These are phyloP conservation scores for Tigriopus californicus DNA, from an alignment of 2,888 invertebrate species.

Conservation along the genomic window DNA sequence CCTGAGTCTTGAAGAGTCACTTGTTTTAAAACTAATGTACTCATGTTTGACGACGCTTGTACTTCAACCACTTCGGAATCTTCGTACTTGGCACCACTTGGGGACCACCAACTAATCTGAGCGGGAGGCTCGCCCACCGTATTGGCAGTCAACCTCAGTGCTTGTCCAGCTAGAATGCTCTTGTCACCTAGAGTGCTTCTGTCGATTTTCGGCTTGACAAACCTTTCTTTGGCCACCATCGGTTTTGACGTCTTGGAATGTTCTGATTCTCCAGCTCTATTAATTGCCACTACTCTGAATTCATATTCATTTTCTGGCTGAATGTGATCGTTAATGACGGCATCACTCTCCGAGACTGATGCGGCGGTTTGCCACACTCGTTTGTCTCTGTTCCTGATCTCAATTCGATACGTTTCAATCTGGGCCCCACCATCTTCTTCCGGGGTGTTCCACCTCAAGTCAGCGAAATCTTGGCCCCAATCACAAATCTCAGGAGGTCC, in stretches of 20 bases:
- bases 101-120: slow-evolving; percentile 1
- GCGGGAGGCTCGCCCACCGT: not conserved
- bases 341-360: not conserved
- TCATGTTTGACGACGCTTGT: not conserved
- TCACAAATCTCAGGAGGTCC: slow-evolving; percentile 72
- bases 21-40: not conserved
- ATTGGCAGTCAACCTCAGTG: not conserved
- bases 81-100: not conserved
- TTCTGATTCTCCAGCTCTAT: slow-evolving; percentile 14
- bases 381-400: slow-evolving; percentile 5
- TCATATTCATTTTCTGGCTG: slow-evolving; percentile 5
- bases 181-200: not conserved
- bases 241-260: slow-evolving; percentile 6
- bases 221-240: slow-evolving; percentile 5
- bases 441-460: slow-evolving; percentile 70
- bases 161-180: not conserved
- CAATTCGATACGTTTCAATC: slow-evolving; percentile 4
- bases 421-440: slow-evolving; percentile 57
- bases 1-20: slow-evolving; percentile 4
- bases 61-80: not conserved
- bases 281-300: slow-evolving; percentile 9
- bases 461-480: slow-evolving; percentile 64
- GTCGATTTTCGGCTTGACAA: slow-evolving; percentile 13
- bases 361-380: not conserved
- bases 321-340: not conserved